These are phyloP conservation scores for Thysanoteuthis rhombus DNA, from an alignment of 2,888 invertebrate genomes.

Conservation along the genomic window DNA sequence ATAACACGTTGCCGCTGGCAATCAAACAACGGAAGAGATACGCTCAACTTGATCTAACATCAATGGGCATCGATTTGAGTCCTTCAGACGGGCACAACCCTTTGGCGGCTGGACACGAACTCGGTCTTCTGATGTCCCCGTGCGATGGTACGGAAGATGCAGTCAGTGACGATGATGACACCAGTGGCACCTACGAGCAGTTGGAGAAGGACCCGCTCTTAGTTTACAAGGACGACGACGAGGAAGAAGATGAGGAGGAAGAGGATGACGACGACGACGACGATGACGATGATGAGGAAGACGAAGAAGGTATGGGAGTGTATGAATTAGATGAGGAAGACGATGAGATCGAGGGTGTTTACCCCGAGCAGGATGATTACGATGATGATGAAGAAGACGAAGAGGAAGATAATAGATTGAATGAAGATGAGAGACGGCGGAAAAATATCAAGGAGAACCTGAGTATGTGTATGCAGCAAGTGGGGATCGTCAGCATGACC, in stretches of 20 bases:
- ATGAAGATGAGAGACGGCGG: conserved; percentile 34
- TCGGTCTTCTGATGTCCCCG: conserved; percentile 40
- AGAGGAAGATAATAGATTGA: conserved; percentile 27
- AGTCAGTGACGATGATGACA: conserved; percentile 32
- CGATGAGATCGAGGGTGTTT: conserved; percentile 34
- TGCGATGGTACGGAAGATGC: conserved; percentile 30
- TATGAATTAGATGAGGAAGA: conserved; percentile 44
- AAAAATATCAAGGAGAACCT: conserved; percentile 36
- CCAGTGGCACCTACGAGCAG: conserved; percentile 35
- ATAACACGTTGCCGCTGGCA: neutral
- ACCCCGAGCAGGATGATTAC: conserved; percentile 31
- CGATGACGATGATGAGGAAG: conserved; percentile 47
- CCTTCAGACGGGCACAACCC: conserved; percentile 36
- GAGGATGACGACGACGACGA: conserved; percentile 47
- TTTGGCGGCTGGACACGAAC: conserved; percentile 36
- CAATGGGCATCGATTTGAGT: conserved; percentile 76
- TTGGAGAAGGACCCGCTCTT: conserved; percentile 36
- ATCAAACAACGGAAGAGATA: conserved; percentile 68
- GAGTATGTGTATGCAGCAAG: neutral
- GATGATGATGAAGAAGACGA: conserved; percentile 27
- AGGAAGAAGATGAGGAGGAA: conserved; percentile 39
- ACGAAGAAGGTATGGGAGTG: conserved; percentile 38
- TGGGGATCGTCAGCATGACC: neutral
- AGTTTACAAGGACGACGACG: conserved; percentile 42
- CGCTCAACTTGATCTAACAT: conserved; percentile 76